Evolutionary conservation across 2,797 vertebrate species (phyloP).

Genomic region (Synaphobranchus kaupii): DNA sequence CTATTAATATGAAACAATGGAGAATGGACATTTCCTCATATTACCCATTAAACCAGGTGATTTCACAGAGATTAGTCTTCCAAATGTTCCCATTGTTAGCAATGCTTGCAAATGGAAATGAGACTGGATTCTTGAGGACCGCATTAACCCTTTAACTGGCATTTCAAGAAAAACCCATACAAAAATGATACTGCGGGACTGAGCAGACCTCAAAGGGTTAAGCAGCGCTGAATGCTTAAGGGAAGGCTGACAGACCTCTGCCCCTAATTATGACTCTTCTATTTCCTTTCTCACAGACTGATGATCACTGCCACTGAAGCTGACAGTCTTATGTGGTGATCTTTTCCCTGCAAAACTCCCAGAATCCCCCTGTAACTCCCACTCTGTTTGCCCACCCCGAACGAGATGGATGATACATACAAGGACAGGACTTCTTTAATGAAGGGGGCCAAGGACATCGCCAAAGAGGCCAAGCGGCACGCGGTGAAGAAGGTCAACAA

Average conservation of each 20-base stretch:
- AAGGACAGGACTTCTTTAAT: constrained; percentile 87
- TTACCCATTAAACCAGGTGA: background rate
- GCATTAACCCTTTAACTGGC: background rate
- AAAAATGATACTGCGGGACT: too few relatives aligned
- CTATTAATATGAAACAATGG: background rate
- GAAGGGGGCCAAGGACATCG: constrained; percentile 92
- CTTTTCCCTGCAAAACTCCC: background rate
- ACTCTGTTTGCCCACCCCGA: constrained; percentile 19
- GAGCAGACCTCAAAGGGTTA: too few relatives aligned
- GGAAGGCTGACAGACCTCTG: background rate
- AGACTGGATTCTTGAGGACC: background rate
- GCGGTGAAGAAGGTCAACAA: constrained; percentile 84
- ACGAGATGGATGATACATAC: constrained; percentile 85
- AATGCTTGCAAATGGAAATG: background rate
- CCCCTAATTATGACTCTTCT: background rate
- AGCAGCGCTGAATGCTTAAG: background rate
- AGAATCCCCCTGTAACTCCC: constrained; percentile 40
- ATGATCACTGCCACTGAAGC: background rate
- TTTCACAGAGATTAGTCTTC: background rate
- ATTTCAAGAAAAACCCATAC: too few relatives aligned
- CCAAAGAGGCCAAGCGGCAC: constrained; percentile 89
- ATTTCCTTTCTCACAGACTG: constrained; percentile 10
- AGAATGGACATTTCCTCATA: background rate
- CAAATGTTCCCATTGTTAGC: background rate
- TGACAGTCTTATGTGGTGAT: constrained; percentile 1